Evolutionary conservation across 2,888 invertebrate species (phyloP).

Genomic region (Nemapogon koenigi): DNA sequence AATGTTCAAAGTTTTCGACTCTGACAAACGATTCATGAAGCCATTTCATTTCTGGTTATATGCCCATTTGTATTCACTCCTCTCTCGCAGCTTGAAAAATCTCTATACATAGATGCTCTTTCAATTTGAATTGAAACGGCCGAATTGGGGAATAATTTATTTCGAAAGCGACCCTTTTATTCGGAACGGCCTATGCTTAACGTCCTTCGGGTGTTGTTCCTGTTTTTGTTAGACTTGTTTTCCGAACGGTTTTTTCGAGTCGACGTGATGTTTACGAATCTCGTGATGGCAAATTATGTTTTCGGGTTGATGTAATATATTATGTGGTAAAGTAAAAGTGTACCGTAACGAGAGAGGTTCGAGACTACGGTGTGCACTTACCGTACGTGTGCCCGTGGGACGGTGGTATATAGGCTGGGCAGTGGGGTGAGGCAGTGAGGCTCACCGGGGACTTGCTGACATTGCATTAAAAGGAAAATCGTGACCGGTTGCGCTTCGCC

Average conservation of each 20-base stretch:
- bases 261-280: conserved; percentile 1
- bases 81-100: conserved; percentile 52
- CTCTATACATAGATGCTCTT: conserved; percentile 54
- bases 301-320: no score
- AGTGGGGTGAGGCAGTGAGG: conserved; percentile 31
- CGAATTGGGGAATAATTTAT: conserved; percentile 57
- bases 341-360: no score
- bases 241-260: conserved; percentile 5
- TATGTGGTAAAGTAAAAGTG: no score
- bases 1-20: conserved; percentile 20
- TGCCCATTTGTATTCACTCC: conserved; percentile 55
- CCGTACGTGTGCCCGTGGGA: no score
- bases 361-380: no score
- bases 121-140: conserved; percentile 59
- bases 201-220: conserved; percentile 29
- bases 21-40: conserved; percentile 46
- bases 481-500: conserved; percentile 48
- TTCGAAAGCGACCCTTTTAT: conserved; percentile 47
- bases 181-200: conserved; percentile 36
- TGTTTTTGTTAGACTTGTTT: conserved; percentile 22
- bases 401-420: conserved; percentile 31
- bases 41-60: conserved; percentile 54
- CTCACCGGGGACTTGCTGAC: conserved; percentile 30
- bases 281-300: no score
- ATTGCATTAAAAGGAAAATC: conserved; percentile 46